phyloP scores from a whole-genome alignment of 2,888 invertebrate genomes.

The Drosophila mercatorum region DNA sequence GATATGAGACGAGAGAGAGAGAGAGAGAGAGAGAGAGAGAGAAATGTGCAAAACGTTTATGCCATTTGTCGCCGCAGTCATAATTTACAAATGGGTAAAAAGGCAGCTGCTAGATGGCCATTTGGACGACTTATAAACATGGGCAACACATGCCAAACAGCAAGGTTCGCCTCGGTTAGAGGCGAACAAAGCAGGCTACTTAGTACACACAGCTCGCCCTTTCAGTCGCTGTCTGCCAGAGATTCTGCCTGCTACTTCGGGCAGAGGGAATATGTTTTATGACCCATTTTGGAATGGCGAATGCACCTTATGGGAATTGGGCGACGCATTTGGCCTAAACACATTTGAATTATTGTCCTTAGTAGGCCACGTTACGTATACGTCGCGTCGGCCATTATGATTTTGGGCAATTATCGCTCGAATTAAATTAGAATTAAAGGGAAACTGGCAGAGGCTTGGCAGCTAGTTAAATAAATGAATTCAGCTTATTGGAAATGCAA shows the following conservation, averaged over 20 bases:
- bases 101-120: constrained; percentile 6
- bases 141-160: constrained; percentile 12
- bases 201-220: constrained; percentile 1
- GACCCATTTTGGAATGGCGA: constrained; percentile 46
- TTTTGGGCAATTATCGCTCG: background rate
- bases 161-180: background rate
- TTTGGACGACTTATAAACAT: constrained; percentile 22
- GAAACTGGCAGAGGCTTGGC: background rate
- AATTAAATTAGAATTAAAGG: background rate
- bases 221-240: background rate
- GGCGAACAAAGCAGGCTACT: constrained; percentile 3
- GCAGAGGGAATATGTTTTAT: constrained; percentile 51
- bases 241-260: constrained; percentile 26
- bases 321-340: constrained; percentile 42
- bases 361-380: constrained; percentile 29
- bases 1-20: constrained; percentile 9
- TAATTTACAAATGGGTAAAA: constrained; percentile 9
- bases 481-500: constrained; percentile 32
- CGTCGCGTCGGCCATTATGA: constrained; percentile 10
- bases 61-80: constrained; percentile 34
- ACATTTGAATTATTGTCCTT: constrained; percentile 57
- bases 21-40: constrained; percentile 12
- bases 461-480: constrained; percentile 28
- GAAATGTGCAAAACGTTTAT: constrained; percentile 34
- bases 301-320: constrained; percentile 65